Conservation (phyloP, 2,797 vertebrate genomes). For the Crenichthys baileyi region DNA sequence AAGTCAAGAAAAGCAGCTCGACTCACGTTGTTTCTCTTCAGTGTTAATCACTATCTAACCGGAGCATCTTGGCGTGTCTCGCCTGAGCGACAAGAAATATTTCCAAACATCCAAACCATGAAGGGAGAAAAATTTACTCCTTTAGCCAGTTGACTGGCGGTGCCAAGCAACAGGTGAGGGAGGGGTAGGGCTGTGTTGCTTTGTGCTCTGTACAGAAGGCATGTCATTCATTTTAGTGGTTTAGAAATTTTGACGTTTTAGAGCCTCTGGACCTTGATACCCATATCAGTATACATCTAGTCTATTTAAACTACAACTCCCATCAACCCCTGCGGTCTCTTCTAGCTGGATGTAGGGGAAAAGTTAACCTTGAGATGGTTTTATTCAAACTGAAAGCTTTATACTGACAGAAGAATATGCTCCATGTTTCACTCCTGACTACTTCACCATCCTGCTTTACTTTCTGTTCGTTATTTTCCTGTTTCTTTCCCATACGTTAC, state of each 20-base stretch:
- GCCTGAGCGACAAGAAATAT: not conserved
- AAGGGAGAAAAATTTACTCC: not conserved
- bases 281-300: not conserved
- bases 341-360: not conserved
- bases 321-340: not conserved
- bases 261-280: not conserved
- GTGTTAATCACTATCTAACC: no score
- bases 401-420: no score
- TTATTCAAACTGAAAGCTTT: no score
- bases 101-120: not conserved
- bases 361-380: not conserved
- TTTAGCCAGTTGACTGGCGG: not conserved
- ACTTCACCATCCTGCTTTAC: not conserved
- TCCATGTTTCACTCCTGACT: not conserved
- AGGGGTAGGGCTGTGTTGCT: no score
- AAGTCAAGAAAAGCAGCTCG: conserved; percentile 33
- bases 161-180: not conserved
- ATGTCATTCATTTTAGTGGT: not conserved
- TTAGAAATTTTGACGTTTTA: not conserved
- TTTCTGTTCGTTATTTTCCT: conserved; percentile 6
- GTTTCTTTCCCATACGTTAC: conserved; percentile 38
- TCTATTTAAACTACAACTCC: not conserved
- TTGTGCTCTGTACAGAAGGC: not conserved
- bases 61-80: not conserved
- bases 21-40: conserved; percentile 12